Conservation (phyloP, 2,888 invertebrate genomes). For the Diloba caeruleocephala region DNA sequence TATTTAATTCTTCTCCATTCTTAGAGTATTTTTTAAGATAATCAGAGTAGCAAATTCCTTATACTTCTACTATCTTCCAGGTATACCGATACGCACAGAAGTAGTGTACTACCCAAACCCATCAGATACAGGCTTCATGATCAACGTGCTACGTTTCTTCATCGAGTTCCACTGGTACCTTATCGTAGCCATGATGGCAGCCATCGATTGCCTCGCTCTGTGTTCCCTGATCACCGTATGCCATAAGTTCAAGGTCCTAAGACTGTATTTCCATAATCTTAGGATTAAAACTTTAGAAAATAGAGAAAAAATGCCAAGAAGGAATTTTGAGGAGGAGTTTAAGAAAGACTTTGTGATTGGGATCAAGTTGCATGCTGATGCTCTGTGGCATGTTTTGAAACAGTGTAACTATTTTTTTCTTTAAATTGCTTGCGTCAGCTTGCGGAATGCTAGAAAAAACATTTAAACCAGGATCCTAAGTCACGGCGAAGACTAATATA, state of each 20-base stretch:
- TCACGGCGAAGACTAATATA: no score
- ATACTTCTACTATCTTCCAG: slow-evolving; percentile 47
- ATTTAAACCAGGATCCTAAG: no score
- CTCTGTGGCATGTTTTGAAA: slow-evolving; percentile 64
- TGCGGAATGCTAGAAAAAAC: no score
- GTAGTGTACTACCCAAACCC: slow-evolving; percentile 64
- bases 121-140: slow-evolving; percentile 53
- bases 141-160: slow-evolving; percentile 63
- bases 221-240: slow-evolving; percentile 63
- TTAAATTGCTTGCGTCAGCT: neutral
- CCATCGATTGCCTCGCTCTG: slow-evolving; percentile 64
- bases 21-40: no score
- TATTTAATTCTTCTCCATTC: no score
- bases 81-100: slow-evolving; percentile 66
- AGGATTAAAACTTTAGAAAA: slow-evolving; percentile 52
- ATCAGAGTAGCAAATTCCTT: no score
- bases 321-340: slow-evolving; percentile 56
- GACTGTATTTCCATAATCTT: slow-evolving; percentile 62
- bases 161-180: slow-evolving; percentile 71
- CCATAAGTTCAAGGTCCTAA: slow-evolving; percentile 67
- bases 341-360: slow-evolving; percentile 64
- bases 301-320: slow-evolving; percentile 31
- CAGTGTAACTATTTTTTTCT: neutral
- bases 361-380: slow-evolving; percentile 69
- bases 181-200: slow-evolving; percentile 64